These are phyloP conservation scores for Panzeria rudis DNA, from an alignment of 2,888 invertebrate species.

Conservation along the genomic window DNA sequence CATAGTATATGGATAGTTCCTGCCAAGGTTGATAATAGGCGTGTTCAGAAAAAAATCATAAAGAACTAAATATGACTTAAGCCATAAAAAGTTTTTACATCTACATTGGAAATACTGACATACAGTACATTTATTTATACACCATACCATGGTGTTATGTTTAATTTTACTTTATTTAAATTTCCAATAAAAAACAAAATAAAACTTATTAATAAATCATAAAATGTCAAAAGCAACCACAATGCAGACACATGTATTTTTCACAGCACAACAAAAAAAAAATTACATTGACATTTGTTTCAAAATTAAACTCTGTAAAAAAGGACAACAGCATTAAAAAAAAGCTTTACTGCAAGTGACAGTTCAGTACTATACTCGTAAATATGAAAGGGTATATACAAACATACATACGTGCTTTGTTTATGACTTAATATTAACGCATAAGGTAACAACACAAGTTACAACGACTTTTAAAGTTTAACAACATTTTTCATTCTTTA, in stretches of 20 bases:
- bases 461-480: neutral
- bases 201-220: conserved; percentile 59
- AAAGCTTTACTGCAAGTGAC: conserved; percentile 16
- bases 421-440: neutral
- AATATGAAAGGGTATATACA: neutral
- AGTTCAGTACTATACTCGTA: conserved; percentile 10
- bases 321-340: neutral
- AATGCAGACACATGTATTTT: conserved; percentile 57
- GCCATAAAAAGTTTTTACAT: too few species aligned
- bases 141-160: neutral
- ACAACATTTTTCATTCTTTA: neutral
- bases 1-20: too few species aligned
- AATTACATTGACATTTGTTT: conserved; percentile 35
- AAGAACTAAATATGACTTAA: too few species aligned
- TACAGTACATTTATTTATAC: too few species aligned
- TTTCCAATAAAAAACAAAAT: neutral
- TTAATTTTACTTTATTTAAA: neutral
- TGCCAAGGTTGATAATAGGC: too few species aligned
- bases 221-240: conserved; percentile 57
- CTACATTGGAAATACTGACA: too few species aligned
- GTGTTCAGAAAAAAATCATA: too few species aligned
- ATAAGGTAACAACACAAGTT: neutral
- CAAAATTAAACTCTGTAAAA: conserved; percentile 13
- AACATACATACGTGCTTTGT: neutral
- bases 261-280: neutral